Evolutionary conservation across 2,888 invertebrate species (phyloP).

Genomic region (Azorinus chamasolen): DNA sequence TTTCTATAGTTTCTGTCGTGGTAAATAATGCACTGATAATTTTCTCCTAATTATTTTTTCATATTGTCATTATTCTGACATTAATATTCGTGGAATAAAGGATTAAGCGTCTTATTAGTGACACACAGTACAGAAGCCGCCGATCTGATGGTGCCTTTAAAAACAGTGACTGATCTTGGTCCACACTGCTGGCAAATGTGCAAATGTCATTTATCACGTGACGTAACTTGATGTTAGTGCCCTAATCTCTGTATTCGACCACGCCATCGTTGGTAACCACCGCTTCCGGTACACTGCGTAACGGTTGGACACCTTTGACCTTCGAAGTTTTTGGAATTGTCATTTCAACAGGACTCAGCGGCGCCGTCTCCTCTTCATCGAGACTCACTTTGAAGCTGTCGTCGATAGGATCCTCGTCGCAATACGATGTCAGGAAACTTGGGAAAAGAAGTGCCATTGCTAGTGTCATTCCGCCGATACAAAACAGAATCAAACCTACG

Average conservation of each 20-base stretch:
- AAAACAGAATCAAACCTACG: slow-evolving; percentile 87
- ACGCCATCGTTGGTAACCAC: slow-evolving; percentile 75
- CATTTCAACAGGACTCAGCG: slow-evolving; percentile 81
- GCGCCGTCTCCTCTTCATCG: slow-evolving; percentile 74
- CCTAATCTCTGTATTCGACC: slow-evolving; percentile 45
- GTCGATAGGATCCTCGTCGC: slow-evolving; percentile 82
- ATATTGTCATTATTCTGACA: too few species aligned
- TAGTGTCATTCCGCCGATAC: slow-evolving; percentile 87
- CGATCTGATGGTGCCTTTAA: too few species aligned
- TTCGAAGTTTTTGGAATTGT: slow-evolving; percentile 84
- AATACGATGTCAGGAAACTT: slow-evolving; percentile 86
- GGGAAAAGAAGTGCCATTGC: slow-evolving; percentile 87
- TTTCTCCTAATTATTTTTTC: too few species aligned
- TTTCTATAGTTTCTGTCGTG: too few species aligned
- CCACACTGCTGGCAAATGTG: too few species aligned
- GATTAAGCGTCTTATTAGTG: too few species aligned
- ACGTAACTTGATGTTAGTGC: too few species aligned
- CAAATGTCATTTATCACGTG: too few species aligned
- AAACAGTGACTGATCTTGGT: too few species aligned
- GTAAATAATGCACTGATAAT: too few species aligned
- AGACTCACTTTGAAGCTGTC: slow-evolving; percentile 78
- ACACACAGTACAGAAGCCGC: too few species aligned
- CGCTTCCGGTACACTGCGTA: slow-evolving; percentile 76
- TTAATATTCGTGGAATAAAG: too few species aligned
- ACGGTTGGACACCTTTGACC: slow-evolving; percentile 85